phyloP scores from a whole-genome alignment of 2,888 invertebrate species.

The Oeneis ivallda region DNA sequence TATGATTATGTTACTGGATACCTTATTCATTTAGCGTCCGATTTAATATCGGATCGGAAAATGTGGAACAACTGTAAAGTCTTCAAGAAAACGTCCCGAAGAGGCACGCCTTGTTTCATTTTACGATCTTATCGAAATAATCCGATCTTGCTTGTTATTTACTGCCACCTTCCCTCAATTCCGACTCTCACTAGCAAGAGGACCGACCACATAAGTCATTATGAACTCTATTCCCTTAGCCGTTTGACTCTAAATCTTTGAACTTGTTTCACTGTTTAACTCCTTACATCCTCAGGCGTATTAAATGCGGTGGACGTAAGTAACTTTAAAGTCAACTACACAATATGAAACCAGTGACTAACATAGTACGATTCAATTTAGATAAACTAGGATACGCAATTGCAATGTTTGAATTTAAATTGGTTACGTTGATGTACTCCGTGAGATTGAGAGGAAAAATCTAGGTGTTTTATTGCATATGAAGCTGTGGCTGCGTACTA shows the following conservation, averaged over 20 bases:
- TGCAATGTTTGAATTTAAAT: constrained; percentile 52
- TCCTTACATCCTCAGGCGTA: constrained; percentile 56
- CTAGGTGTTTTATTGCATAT: constrained; percentile 77
- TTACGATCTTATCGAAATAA: constrained; percentile 82
- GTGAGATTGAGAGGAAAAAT: constrained; percentile 73
- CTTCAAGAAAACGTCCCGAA: constrained; percentile 63
- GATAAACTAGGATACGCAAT: constrained; percentile 41
- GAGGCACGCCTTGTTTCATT: constrained; percentile 78
- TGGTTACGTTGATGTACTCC: constrained; percentile 55
- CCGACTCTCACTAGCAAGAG: constrained; percentile 58
- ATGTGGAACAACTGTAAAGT: constrained; percentile 28
- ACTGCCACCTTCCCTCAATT: constrained; percentile 74
- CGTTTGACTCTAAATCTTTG: constrained; percentile 58
- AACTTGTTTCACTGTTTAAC: constrained; percentile 49
- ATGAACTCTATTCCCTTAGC: constrained; percentile 57
- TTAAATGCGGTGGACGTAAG: constrained; percentile 50
- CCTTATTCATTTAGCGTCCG: not conserved
- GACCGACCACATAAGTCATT: constrained; percentile 52
- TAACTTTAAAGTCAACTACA: constrained; percentile 51
- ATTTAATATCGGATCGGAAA: not conserved
- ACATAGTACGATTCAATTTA: constrained; percentile 62
- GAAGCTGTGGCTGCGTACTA: constrained; percentile 67
- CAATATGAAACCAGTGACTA: constrained; percentile 53
- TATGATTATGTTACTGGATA: no score
- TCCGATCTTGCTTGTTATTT: constrained; percentile 80